Evolutionary conservation across 2,113 vertebrate genomes (phyloP), one percentile per base, ranked within the genome.

Genomic region (Petroica traversi): DNA sequence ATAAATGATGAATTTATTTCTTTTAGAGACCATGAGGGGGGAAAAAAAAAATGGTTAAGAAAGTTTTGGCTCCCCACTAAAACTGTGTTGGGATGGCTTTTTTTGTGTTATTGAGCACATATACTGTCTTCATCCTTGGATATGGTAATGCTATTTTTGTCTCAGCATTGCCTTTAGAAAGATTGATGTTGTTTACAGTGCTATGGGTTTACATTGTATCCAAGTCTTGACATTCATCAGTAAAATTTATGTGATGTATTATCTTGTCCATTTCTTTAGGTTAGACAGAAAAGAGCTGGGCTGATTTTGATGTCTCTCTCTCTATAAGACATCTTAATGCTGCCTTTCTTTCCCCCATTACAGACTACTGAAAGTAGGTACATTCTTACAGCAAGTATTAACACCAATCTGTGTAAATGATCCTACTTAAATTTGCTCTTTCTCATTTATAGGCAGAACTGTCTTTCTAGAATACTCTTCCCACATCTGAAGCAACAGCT

Each of bases 81-180:
- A 86, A 84, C 26, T 78, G 80, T 19, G 7, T 75, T 68, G 61
- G 64, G n/a, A 75, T 89, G 61, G 20, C 28, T 94, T 24, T 64
- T 64, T 82, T 62, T 51, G 0, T 55, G 29, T 84, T 83, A 85
- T 69, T 85, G 59, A 83, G 55, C 33, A 55, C 48, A 49, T 36
- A 34, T 40, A 29, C 29, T 36, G 7, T 43, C 57, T 78, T 57
- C 71, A 46, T 89, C 81, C 62, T 79, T 85, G 62, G 62, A 76
- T 91, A 85, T 91, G 71, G 64, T 94, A 92, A 92, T 91, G 82
- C n/a, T 72, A 48, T 76, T 95, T 91, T 84, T 87, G 61, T 76
- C 54, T 85, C 41, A 58, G 41, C 15, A 12, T 79, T 92, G 34
- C 34, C 29, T 92, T 95, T 91, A 76, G 77, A 84, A 91, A 82